These are phyloP conservation scores for Eupithecia vulgata DNA, from an alignment of 2,888 invertebrate species.

Conservation along the genomic window DNA sequence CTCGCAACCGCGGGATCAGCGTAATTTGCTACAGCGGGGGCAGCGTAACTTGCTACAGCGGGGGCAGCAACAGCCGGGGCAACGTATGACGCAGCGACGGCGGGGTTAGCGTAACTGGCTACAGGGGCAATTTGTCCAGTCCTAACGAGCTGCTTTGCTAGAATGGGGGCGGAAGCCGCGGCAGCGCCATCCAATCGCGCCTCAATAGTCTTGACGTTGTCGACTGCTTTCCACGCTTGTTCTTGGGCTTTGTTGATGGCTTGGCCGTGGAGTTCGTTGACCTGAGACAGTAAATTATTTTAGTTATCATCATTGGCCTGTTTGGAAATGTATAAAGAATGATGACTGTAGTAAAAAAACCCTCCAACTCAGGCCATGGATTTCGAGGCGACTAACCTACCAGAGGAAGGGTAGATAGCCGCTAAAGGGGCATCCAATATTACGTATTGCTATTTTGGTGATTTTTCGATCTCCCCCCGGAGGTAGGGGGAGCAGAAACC, in stretches of 20 bases:
- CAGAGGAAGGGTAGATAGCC: no score
- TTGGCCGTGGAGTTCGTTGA: conserved; percentile 72
- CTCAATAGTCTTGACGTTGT: conserved; percentile 72
- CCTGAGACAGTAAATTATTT: conserved; percentile 37
- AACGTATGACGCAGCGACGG: conserved; percentile 14
- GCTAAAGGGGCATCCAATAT: no score
- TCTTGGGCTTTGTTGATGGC: conserved; percentile 77
- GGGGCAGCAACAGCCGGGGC: conserved; percentile 18
- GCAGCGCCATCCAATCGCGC: conserved; percentile 76
- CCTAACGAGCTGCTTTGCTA: conserved; percentile 71
- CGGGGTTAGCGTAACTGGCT: background rate
- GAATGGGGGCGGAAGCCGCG: conserved; percentile 72
- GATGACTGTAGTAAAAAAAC: no score
- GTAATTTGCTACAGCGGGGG: conserved; percentile 10
- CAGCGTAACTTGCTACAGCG: conserved; percentile 10
- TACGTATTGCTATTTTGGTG: no score
- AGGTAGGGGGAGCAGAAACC: no score
- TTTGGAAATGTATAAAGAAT: no score
- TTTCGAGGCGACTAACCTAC: no score
- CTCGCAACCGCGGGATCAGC: conserved; percentile 29
- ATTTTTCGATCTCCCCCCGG: no score
- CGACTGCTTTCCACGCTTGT: conserved; percentile 77
- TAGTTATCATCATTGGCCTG: no score
- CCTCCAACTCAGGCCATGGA: no score
- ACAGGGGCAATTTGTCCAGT: conserved; percentile 10